Percentiles rank a stretch among this genome's conserved stretches.
Evolutionary conservation across 2,113 vertebrate genomes (phyloP).

Genomic region (Proterorhinus semilunaris): DNA sequence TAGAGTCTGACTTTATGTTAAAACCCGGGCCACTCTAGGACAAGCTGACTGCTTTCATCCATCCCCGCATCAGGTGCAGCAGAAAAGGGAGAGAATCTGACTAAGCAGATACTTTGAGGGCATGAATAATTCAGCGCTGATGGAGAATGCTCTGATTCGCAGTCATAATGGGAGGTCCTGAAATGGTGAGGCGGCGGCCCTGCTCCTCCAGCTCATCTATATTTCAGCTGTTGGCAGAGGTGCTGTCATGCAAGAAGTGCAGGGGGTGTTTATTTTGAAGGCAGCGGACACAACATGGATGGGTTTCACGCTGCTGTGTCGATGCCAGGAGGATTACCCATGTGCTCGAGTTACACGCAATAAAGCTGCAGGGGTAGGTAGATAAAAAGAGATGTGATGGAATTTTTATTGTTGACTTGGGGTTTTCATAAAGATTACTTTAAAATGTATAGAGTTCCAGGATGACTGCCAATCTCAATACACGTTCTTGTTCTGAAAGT

Average conservation of each 20-base stretch:
- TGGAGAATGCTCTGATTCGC: conserved; percentile 61
- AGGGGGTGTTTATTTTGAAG: conserved; percentile 17
- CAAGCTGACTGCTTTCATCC: conserved; percentile 32
- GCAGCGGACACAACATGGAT: neutral
- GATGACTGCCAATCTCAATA: too few relatives aligned
- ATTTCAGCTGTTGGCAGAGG: conserved; percentile 59
- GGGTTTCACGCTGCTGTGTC: neutral
- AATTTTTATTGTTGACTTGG: neutral
- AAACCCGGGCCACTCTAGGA: conserved; percentile 9
- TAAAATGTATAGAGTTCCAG: neutral
- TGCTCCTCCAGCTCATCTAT: conserved; percentile 56
- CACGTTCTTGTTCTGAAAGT: too few relatives aligned
- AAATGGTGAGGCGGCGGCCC: conserved; percentile 47
- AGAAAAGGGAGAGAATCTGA: conserved; percentile 46
- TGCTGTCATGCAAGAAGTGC: conserved; percentile 52
- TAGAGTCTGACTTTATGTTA: neutral
- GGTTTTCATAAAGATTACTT: neutral
- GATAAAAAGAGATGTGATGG: neutral
- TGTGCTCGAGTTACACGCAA: conserved; percentile 17
- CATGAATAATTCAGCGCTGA: conserved; percentile 67
- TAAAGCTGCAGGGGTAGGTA: neutral
- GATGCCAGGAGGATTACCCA: neutral
- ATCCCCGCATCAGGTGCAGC: conserved; percentile 33
- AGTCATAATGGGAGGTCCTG: conserved; percentile 69
- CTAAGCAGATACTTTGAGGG: conserved; percentile 66